phyloP scores from a whole-genome alignment of 2,797 vertebrate species.

The Eleutherodactylus coqui region DNA sequence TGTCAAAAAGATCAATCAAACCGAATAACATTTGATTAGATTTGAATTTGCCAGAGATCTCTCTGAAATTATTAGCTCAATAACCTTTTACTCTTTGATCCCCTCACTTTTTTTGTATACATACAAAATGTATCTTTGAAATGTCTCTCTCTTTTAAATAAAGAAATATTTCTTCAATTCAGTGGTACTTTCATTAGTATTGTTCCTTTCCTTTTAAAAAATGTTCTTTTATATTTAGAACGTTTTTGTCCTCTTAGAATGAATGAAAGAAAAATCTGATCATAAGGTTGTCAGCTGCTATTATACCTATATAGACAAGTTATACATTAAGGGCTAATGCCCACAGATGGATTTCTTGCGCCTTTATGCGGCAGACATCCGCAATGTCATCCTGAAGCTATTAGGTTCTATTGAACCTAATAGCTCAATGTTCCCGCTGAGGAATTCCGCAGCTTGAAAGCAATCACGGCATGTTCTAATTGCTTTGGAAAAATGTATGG shows the following conservation, averaged over 20 bases:
- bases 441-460: too few species aligned
- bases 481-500: too few species aligned
- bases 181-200: constrained; percentile 1
- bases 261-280: background rate
- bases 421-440: too few species aligned
- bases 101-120: constrained; percentile 31
- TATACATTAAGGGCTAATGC: background rate
- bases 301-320: background rate
- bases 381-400: too few species aligned
- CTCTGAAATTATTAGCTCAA: constrained; percentile 35
- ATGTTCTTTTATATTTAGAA: constrained; percentile 5
- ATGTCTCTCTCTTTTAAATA: background rate
- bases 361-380: too few species aligned
- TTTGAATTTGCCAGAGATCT: constrained; percentile 25
- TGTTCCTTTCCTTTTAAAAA: background rate
- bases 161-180: background rate
- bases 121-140: constrained; percentile 24
- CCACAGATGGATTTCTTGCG: too few species aligned
- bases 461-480: too few species aligned
- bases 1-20: constrained; percentile 54
- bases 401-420: too few species aligned
- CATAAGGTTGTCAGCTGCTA: background rate
- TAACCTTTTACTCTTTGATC: constrained; percentile 30
- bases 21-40: constrained; percentile 31
- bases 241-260: background rate